Evolutionary conservation across 2,797 vertebrate species (phyloP), one percentile per base, ranked within the genome.

Genomic region (Eleutherodactylus coqui): DNA sequence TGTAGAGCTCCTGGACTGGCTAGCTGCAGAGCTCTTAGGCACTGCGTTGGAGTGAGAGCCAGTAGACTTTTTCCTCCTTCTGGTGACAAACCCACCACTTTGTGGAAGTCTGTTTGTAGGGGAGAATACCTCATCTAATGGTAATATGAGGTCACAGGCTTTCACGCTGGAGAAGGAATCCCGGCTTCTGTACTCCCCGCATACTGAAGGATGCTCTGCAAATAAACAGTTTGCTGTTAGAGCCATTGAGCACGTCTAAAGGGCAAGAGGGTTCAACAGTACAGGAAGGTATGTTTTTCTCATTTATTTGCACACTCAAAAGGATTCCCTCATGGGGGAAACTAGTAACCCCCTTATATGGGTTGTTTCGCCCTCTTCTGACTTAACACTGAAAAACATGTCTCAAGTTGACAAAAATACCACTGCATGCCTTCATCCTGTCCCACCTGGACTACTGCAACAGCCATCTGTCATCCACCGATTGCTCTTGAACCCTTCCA

Each of bases 31-130:
- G 29, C 0, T 83, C 60, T 86, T 73, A 69, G 89, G 90, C 16
- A 83, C 85, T 83, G 82, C 89, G 62, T 88, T 91, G 21, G 88
- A 89, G 51, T 73, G 81, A 89, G 85, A 89, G 0, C 85, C 11
- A 1, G 79, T 82, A 19, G 89, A 91, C 34, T 1, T 41, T 13
- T 91, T 93, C 79, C 82, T 91, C 53, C 93, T 90, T 82, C 83
- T 82, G n/a, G 91, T 93, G 55, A 93, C 0, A 0, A 91, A 86
- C 17, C 78, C 88, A 76, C 27, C 49, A 17, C 53, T 78, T 75
- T 88, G 86, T 45, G 89, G 43, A 64, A 75, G 78, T 82, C 88
- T 73, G 21, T 67, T 73, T 10, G 43, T 58, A 3, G 24, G 1
- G 19, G 82, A 81, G 82, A 9, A 43, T 45, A 72, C 89, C 78